phyloP scores from a whole-genome alignment of 2,113 vertebrate species.

The Parus major region DNA sequence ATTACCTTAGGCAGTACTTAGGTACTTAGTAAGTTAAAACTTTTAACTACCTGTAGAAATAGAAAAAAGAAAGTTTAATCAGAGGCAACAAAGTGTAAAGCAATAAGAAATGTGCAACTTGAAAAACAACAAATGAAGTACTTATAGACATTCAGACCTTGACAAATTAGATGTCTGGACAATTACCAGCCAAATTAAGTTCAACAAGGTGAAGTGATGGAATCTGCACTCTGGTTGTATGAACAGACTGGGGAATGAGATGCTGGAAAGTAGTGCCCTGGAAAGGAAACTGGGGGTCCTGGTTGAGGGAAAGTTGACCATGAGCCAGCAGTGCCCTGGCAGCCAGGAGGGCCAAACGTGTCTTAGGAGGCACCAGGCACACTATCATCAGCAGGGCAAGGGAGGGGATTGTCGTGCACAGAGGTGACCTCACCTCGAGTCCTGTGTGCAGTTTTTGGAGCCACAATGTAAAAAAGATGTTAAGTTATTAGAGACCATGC shows the following conservation, averaged over 20 bases:
- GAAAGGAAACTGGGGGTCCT: rapidly evolving
- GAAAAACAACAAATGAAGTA: not conserved
- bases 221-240: not conserved
- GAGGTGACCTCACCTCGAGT: rapidly evolving
- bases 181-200: not conserved
- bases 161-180: not conserved
- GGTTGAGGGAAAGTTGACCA: rapidly evolving
- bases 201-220: not conserved
- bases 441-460: not conserved
- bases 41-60: not conserved
- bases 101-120: not conserved
- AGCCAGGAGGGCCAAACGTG: rapidly evolving
- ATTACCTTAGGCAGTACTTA: not conserved
- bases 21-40: not conserved
- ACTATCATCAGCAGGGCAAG: rapidly evolving
- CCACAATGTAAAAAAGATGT: not conserved
- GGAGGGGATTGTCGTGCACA: not conserved
- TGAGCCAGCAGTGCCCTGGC: not conserved
- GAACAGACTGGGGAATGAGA: not conserved
- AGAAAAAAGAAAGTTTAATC: not conserved
- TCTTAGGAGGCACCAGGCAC: not conserved
- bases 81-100: not conserved
- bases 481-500: rapidly evolving
- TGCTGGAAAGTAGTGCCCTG: not conserved
- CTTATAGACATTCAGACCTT: not conserved